Base-by-base conservation (phyloP, 2,797 vertebrate genomes). In the Pangasius djambal region DNA sequence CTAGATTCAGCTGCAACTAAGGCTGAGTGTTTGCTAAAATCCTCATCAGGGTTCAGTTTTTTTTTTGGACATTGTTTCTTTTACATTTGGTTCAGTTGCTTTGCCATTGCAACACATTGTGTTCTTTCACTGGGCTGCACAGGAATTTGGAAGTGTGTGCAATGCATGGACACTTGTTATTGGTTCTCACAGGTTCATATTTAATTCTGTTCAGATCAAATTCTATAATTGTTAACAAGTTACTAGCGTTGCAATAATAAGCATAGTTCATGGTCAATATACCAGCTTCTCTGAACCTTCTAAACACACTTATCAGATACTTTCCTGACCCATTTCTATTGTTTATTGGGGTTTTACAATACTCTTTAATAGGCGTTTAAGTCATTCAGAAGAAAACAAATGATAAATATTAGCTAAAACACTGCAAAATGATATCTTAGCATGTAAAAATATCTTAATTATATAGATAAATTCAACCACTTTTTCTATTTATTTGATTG, bases 1-100 rank as follows among this genome's bases (percentile, higher is more conserved):
- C 77, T 79, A 57, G 77, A 79, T 79, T 79, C 77, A 20, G 50
- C 77, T 22, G 77, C 28, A 79, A 9, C n/a, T n/a, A 52, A 78
- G 2, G n/a, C 25, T n/a, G 75, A 31, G 75, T 3, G 48, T 16
- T 79, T 79, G 7, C n/a, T 31, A 79, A 55, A 55, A 52, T 55
- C 77, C 16, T 20, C 28, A 4, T 55, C 50, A 31, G 16, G 44
- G 12, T 48, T 75, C 22, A 25, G 3, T 1, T n/a, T 44, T 48
- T 40, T 44, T 48, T 9, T 79, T 31, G 28, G 6, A 55, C 50
- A 20, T 55, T 31, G 50, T 34, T 31, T 55, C 16, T 79, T 31
- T 55, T 55, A 57, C n/a, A 34, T 34, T 57, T 9, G 16, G 16
- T 20, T 3, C 48, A 77, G 44, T 52, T 75, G 40, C 74, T 50